Conservation (phyloP, 1,140 invertebrate genomes). For the Drosophila sucinea region DNA sequence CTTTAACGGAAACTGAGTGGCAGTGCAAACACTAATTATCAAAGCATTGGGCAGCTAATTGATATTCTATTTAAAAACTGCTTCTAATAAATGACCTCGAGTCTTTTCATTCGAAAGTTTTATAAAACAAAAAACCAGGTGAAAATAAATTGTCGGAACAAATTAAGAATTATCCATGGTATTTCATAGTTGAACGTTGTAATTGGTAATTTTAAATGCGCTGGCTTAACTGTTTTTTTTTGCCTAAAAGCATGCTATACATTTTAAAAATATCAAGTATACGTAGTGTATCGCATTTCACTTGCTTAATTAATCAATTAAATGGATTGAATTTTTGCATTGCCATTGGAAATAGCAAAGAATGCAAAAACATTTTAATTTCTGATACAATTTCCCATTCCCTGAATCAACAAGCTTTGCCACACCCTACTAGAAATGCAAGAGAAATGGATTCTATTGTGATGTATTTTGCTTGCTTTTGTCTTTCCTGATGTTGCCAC, state of each 20-base stretch:
- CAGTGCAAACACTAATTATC: too few species aligned
- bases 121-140: too few species aligned
- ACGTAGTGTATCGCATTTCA: not conserved
- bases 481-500: conserved; percentile 1
- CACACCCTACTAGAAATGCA: not conserved
- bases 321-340: not conserved
- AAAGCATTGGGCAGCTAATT: too few species aligned
- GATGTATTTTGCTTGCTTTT: conserved; percentile 7
- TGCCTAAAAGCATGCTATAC: conserved; percentile 1
- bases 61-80: too few species aligned
- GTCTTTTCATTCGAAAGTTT: too few species aligned
- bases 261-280: not conserved
- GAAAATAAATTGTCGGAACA: too few species aligned
- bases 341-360: not conserved
- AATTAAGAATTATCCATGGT: too few species aligned
- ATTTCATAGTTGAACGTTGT: too few species aligned
- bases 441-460: not conserved
- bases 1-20: too few species aligned
- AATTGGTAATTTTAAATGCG: too few species aligned
- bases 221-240: not conserved
- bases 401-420: not conserved
- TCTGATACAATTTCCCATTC: not conserved
- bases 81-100: too few species aligned
- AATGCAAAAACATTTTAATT: not conserved
- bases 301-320: not conserved